Evolutionary conservation across 2,113 vertebrate genomes (phyloP).

Genomic region (Coracopsis vasa): DNA sequence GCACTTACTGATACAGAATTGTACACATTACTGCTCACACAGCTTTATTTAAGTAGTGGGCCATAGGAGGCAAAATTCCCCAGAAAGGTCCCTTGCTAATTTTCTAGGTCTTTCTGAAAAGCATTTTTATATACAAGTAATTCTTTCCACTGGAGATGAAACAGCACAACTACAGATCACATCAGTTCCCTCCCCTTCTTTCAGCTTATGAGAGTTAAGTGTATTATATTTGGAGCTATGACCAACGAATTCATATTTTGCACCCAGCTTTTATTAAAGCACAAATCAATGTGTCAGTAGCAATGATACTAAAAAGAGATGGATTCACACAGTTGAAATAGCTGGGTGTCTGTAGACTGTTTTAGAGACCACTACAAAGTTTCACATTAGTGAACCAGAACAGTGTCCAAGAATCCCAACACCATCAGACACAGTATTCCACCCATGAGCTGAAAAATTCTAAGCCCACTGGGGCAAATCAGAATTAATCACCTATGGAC

Average conservation of each 20-base stretch:
- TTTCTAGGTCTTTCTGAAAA: neutral
- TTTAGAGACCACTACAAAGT: neutral
- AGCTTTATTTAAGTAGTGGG: neutral
- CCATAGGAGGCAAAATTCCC: neutral
- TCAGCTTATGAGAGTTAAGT: neutral
- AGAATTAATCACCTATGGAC: neutral
- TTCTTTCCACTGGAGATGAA: neutral
- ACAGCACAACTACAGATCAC: neutral
- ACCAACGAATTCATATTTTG: neutral
- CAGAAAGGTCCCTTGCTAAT: neutral
- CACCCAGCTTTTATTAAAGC: neutral
- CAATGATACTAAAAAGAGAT: neutral
- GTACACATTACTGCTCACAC: fast-evolving
- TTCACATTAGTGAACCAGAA: neutral
- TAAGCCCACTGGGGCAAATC: neutral
- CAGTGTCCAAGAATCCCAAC: neutral
- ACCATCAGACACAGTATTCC: neutral
- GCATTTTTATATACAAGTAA: neutral
- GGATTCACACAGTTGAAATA: neutral
- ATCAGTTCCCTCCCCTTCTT: neutral
- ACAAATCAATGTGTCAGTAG: neutral
- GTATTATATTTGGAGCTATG: neutral
- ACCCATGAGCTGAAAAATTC: neutral
- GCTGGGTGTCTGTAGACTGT: neutral
- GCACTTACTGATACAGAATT: neutral